Evolutionary conservation across 2,113 vertebrate genomes (phyloP).

Genomic region (Brachypteracias leptosomus): DNA sequence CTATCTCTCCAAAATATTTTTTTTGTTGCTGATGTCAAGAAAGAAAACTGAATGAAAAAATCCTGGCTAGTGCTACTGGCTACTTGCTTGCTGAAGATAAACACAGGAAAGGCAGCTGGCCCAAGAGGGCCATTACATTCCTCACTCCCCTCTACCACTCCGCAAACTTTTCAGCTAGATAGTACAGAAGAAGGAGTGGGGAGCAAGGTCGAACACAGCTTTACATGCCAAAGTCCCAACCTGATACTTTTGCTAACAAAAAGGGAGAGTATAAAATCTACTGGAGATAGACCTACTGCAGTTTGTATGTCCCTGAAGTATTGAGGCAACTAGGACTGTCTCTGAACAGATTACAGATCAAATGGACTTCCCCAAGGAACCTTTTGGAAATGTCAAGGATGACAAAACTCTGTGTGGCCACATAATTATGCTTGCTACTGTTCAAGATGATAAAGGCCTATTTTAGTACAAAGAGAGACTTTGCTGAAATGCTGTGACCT

Average conservation of each 20-base stretch:
- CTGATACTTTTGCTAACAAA: not conserved
- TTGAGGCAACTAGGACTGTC: not conserved
- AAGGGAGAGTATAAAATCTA: not conserved
- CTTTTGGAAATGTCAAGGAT: not conserved
- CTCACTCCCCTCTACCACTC: not conserved
- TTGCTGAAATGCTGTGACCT: not conserved
- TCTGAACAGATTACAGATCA: not conserved
- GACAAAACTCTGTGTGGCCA: not conserved
- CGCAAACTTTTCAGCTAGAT: not conserved
- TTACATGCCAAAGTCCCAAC: accelerated
- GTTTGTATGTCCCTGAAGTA: not conserved
- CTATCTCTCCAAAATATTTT: not conserved
- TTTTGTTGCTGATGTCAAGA: not conserved
- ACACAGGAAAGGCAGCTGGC: not conserved
- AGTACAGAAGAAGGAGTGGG: not conserved
- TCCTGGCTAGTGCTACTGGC: not conserved
- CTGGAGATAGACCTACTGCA: not conserved
- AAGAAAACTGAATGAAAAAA: not conserved
- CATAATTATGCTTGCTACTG: not conserved
- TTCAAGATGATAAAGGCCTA: not conserved
- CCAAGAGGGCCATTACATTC: not conserved
- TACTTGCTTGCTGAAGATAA: not conserved
- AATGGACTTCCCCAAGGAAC: not conserved
- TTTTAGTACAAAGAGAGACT: not conserved
- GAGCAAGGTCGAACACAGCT: not conserved